Percentiles rank a stretch among this genome's conserved stretches.
Conservation (phyloP, 2,797 vertebrate genomes). For the Perodicticus potto region DNA sequence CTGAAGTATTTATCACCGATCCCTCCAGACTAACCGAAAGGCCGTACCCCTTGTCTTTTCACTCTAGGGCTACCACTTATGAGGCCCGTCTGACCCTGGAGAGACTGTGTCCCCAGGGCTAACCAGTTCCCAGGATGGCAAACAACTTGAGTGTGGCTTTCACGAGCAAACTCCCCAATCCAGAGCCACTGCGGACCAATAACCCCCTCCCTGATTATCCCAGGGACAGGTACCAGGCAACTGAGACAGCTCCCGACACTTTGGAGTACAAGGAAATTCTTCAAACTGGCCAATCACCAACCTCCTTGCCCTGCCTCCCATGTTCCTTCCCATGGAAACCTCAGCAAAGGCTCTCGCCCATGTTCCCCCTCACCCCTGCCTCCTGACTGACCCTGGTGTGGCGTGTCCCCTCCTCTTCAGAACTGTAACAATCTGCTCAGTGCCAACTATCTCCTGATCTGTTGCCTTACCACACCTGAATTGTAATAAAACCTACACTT, state of each 20-base stretch:
- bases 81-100: neutral
- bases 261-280: neutral
- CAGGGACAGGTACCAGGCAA: neutral
- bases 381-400: accelerated
- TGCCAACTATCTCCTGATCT: neutral
- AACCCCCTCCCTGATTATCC: neutral
- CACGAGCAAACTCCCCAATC: neutral
- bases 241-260: neutral
- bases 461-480: neutral
- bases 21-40: neutral
- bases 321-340: neutral
- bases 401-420: neutral
- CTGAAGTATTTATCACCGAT: neutral
- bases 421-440: neutral
- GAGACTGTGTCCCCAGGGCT: neutral
- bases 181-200: neutral
- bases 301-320: neutral
- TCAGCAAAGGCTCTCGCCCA: neutral
- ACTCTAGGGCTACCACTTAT: neutral
- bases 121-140: neutral
- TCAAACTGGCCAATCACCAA: neutral
- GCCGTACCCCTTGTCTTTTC: neutral
- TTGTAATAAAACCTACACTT: neutral
- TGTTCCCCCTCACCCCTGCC: accelerated
- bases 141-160: neutral